phyloP scores from a whole-genome alignment of 92 coral and sea anemone genomes.

The Epizoanthus scotinus region DNA sequence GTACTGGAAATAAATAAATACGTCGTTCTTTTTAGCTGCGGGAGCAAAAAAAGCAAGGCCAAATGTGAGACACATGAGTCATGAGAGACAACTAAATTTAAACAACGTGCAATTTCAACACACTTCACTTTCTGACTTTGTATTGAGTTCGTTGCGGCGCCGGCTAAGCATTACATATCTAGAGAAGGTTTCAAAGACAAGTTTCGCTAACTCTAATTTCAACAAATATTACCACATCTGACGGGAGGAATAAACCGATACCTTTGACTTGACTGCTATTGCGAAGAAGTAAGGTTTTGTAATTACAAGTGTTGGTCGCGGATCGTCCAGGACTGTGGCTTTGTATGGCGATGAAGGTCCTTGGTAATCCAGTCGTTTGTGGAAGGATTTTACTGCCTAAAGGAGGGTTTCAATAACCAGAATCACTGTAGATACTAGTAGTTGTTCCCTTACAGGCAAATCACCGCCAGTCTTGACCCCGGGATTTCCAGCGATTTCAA shows the following conservation, averaged over 20 bases:
- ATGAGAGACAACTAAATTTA: background rate
- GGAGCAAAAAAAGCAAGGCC: slow-evolving; percentile 17
- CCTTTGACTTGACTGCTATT: background rate
- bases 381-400: background rate
- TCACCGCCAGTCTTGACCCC: slow-evolving; percentile 39
- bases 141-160: background rate
- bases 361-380: background rate
- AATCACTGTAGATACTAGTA: background rate
- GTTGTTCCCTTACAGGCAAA: slow-evolving; percentile 9
- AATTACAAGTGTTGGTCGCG: slow-evolving; percentile 6
- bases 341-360: background rate
- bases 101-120: background rate
- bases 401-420: background rate
- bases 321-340: background rate
- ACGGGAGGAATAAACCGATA: background rate
- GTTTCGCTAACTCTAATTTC: slow-evolving; percentile 25
- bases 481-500: slow-evolving; percentile 36
- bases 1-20: background rate
- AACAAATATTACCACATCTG: slow-evolving; percentile 15
- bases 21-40: slow-evolving; percentile 12
- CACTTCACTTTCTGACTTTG: background rate
- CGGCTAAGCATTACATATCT: background rate
- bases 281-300: slow-evolving; percentile 20
- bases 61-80: slow-evolving; percentile 11
- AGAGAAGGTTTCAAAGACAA: no score